phyloP scores from a whole-genome alignment of 2,113 vertebrate genomes.

The Oreochromis tanganicae region DNA sequence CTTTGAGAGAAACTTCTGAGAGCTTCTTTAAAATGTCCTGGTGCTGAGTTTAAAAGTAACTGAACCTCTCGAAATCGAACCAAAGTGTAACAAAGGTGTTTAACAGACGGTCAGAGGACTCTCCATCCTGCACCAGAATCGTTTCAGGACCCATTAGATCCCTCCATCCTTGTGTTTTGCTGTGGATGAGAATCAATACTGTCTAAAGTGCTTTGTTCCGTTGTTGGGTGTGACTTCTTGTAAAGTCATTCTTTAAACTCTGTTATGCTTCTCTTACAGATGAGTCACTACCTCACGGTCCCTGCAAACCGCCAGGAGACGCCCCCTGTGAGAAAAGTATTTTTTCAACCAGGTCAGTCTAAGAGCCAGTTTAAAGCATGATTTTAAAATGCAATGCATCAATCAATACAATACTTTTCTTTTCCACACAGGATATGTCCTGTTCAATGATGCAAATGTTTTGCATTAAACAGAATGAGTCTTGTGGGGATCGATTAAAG shows the following conservation, averaged over 20 bases:
- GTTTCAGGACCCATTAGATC: not conserved
- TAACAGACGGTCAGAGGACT: fast-evolving
- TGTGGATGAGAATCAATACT: not conserved
- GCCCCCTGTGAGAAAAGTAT: conserved; percentile 78
- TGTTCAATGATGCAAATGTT: not conserved
- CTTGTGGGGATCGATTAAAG: not conserved
- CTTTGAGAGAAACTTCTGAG: not conserved
- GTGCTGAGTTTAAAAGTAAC: not conserved
- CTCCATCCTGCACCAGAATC: fast-evolving
- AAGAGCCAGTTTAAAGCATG: fast-evolving
- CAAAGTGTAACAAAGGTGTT: not conserved
- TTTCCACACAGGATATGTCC: not conserved
- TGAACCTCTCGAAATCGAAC: not conserved
- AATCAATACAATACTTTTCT: not conserved
- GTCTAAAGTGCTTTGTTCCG: not conserved
- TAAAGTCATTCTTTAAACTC: not conserved
- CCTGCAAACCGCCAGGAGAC: conserved; percentile 79
- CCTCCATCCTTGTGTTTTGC: not conserved
- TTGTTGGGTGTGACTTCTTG: not conserved
- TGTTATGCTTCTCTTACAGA: conserved; percentile 30
- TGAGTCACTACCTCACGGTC: conserved; percentile 89
- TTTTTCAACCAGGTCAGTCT: conserved; percentile 81
- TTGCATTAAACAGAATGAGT: not conserved
- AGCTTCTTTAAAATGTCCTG: fast-evolving
- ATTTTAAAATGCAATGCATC: not conserved